These are phyloP conservation scores for Drosophila infuscata DNA, from an alignment of 2,888 invertebrate genomes.

Conservation along the genomic window DNA sequence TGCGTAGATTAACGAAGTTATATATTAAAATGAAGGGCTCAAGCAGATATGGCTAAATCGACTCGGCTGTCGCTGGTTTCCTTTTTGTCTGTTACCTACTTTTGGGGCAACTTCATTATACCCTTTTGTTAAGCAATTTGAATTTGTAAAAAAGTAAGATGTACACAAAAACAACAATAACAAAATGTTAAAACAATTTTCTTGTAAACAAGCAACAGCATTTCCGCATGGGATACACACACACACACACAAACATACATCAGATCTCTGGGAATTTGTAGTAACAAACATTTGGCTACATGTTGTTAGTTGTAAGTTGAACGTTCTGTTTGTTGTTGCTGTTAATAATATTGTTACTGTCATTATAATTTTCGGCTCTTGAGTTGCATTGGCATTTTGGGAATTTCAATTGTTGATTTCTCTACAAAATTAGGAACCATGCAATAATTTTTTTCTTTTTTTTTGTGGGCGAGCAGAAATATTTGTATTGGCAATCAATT, in stretches of 20 bases:
- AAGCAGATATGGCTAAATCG: neutral
- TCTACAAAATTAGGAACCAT: constrained; percentile 2
- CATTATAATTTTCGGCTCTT: constrained; percentile 4
- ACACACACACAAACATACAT: constrained; percentile 8
- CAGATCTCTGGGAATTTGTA: constrained; percentile 56
- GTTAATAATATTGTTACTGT: constrained; percentile 13
- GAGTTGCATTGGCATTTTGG: constrained; percentile 15
- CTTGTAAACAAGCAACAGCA: constrained; percentile 62
- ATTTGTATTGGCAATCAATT: constrained; percentile 41
- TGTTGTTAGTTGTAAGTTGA: constrained; percentile 47
- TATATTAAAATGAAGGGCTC: neutral
- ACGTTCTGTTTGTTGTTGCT: constrained; percentile 18
- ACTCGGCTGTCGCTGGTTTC: neutral
- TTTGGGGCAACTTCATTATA: neutral
- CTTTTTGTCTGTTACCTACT: neutral
- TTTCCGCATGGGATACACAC: constrained; percentile 50
- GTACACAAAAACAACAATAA: constrained; percentile 8
- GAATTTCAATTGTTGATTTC: constrained; percentile 18
- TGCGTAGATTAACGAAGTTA: neutral
- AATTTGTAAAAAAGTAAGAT: neutral
- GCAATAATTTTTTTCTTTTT: neutral
- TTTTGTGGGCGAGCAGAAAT: constrained; percentile 22
- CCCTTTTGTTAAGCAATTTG: neutral
- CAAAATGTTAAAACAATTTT: constrained; percentile 61
- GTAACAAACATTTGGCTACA: constrained; percentile 41